Conservation (phyloP, 1,140 invertebrate species). For the Drosophila bifasciata region DNA sequence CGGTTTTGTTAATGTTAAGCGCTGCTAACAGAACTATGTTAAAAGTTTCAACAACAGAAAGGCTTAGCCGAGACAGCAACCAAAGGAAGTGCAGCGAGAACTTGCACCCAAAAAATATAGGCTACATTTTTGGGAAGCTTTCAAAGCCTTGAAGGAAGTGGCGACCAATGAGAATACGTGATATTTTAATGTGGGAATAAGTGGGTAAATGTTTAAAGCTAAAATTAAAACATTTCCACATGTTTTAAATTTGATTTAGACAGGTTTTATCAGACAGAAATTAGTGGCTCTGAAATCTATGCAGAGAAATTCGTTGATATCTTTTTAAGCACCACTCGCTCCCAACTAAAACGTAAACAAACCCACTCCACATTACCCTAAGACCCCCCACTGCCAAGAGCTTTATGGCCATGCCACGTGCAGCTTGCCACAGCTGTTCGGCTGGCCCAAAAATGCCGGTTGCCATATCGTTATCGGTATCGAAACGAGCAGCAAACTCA, state of each 20-base stretch:
- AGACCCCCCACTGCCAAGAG: slow-evolving; percentile 15
- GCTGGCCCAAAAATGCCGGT: slow-evolving; percentile 60
- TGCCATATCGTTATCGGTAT: slow-evolving; percentile 52
- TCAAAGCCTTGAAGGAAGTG: too few relatives aligned
- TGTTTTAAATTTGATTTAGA: too few relatives aligned
- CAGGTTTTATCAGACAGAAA: too few relatives aligned
- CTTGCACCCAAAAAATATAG: too few relatives aligned
- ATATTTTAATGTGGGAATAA: too few relatives aligned
- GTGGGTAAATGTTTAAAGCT: not conserved
- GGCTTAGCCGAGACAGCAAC: slow-evolving; percentile 45
- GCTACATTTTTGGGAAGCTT: too few relatives aligned
- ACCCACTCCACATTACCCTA: not conserved
- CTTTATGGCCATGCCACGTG: slow-evolving; percentile 42
- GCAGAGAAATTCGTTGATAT: too few relatives aligned
- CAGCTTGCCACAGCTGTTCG: slow-evolving; percentile 47
- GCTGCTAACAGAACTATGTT: slow-evolving; percentile 19
- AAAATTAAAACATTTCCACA: too few relatives aligned
- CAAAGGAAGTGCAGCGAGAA: slow-evolving; percentile 4
- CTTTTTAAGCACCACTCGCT: slow-evolving; percentile 13
- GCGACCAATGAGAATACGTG: too few relatives aligned
- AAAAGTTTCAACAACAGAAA: slow-evolving; percentile 42
- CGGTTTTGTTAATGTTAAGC: not conserved
- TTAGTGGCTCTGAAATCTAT: too few relatives aligned
- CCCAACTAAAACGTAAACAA: slow-evolving; percentile 51
- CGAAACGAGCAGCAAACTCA: slow-evolving; percentile 35